Percentiles rank a stretch among this genome's conserved stretches.
phyloP scores from a whole-genome alignment of 2,797 vertebrate genomes.

The Jordanella pulchra region DNA sequence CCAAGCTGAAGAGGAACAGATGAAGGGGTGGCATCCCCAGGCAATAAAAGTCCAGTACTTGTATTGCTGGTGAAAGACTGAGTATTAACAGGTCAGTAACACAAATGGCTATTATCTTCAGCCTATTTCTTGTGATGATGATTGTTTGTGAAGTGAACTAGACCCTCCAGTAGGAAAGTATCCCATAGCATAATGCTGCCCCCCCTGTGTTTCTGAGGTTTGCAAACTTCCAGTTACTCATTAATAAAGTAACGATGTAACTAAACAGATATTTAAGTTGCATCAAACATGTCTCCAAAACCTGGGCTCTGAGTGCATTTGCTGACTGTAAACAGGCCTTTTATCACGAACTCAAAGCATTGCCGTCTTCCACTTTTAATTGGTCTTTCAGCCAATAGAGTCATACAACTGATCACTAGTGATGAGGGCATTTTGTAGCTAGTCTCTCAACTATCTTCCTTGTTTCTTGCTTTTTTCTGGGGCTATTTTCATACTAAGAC shows the following conservation, averaged over 20 bases:
- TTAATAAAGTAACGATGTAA: not conserved
- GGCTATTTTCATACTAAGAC: not conserved
- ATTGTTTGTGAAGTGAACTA: not conserved
- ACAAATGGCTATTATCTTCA: conserved; percentile 52
- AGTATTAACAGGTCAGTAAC: too few species aligned
- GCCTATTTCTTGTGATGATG: too few species aligned
- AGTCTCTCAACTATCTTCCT: not conserved
- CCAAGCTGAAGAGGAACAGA: conserved; percentile 43
- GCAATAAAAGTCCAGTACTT: too few species aligned
- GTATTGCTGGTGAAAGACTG: too few species aligned
- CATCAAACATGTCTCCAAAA: not conserved
- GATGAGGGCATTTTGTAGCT: not conserved
- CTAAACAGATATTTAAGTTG: not conserved
- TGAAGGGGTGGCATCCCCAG: conserved; percentile 2
- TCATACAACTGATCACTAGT: not conserved
- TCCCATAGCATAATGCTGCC: not conserved
- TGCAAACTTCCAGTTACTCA: not conserved
- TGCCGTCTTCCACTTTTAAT: not conserved
- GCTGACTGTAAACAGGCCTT: not conserved
- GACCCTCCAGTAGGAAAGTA: not conserved
- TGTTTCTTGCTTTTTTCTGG: not conserved
- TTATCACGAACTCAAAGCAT: not conserved
- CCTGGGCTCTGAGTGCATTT: not conserved
- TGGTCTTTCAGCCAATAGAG: not conserved
- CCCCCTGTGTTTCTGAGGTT: not conserved